A percentile compares a stretch with the other conserved stretches of the same genome.
phyloP scores from a whole-genome alignment of 2,113 vertebrate species.

The Cavia aperea region DNA sequence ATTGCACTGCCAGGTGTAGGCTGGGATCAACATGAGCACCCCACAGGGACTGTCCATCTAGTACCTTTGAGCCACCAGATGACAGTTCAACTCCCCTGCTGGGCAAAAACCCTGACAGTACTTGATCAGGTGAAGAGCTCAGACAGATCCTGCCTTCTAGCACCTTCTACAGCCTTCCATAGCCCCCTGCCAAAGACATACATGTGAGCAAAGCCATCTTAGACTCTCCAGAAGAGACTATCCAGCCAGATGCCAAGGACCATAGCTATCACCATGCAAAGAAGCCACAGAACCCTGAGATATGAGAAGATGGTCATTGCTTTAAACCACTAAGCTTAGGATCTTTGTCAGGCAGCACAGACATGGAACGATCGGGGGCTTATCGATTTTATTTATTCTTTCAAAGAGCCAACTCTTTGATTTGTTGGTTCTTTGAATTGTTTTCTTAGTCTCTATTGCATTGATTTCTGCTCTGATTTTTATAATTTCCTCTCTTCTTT shows the following conservation, averaged over 20 bases:
- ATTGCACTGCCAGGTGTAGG: constrained; percentile 40
- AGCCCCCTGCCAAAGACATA: background rate
- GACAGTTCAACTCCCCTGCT: background rate
- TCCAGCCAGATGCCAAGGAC: background rate
- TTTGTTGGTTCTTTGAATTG: no score
- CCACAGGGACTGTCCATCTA: background rate
- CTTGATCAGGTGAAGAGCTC: background rate
- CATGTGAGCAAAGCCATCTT: background rate
- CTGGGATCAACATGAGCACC: no score
- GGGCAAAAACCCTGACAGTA: background rate
- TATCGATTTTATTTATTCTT: no score
- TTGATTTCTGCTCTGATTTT: no score
- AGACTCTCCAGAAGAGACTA: background rate
- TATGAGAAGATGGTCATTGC: no score
- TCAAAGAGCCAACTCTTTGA: no score
- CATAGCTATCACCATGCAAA: background rate
- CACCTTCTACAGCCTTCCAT: background rate
- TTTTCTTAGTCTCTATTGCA: no score
- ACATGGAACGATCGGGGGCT: background rate
- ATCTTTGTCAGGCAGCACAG: background rate
- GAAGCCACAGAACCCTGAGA: background rate
- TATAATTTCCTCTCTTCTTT: no score
- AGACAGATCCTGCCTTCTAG: background rate
- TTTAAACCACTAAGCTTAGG: background rate
- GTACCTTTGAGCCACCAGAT: background rate